Conservation (phyloP, 2,797 vertebrate genomes). For the Leptodactylus fallax region DNA sequence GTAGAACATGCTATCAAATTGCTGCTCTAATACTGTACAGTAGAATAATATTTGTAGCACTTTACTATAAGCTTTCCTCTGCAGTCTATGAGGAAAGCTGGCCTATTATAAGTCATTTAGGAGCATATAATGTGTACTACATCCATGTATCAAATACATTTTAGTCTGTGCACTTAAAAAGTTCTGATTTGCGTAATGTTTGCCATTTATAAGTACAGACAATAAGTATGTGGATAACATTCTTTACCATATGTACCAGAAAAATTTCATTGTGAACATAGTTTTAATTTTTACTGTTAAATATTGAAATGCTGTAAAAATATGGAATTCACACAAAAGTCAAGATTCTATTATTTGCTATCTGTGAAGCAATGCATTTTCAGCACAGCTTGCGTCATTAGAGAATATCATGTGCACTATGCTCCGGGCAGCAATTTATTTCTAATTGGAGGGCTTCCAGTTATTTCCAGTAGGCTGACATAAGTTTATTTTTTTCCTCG, state of each 20-base stretch:
- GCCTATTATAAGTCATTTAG: too few relatives aligned
- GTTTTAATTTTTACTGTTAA: conserved; percentile 13
- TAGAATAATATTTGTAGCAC: too few relatives aligned
- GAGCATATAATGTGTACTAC: too few relatives aligned
- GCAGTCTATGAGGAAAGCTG: too few relatives aligned
- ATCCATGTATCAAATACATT: too few relatives aligned
- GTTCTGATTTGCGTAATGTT: background rate
- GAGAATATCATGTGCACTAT: conserved; percentile 46
- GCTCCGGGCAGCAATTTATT: conserved; percentile 59
- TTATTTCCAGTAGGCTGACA: conserved; percentile 51
- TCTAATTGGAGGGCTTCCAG: conserved; percentile 56
- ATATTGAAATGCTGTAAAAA: background rate
- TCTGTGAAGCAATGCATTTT: conserved; percentile 25
- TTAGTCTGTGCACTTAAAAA: too few relatives aligned
- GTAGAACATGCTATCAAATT: too few relatives aligned
- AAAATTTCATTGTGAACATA: background rate
- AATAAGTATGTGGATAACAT: background rate
- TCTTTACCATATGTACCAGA: background rate
- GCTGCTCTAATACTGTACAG: too few relatives aligned
- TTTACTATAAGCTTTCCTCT: too few relatives aligned
- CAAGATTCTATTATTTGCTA: conserved; percentile 23
- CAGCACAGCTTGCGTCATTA: conserved; percentile 50
- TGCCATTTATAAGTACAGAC: background rate
- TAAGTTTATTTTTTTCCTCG: conserved; percentile 54
- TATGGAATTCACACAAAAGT: conserved; percentile 21